Percentiles rank a stretch among this genome's conserved stretches.
Evolutionary conservation across 1,140 invertebrate species (phyloP).

Genomic region (Panagrolaimus sp.): DNA sequence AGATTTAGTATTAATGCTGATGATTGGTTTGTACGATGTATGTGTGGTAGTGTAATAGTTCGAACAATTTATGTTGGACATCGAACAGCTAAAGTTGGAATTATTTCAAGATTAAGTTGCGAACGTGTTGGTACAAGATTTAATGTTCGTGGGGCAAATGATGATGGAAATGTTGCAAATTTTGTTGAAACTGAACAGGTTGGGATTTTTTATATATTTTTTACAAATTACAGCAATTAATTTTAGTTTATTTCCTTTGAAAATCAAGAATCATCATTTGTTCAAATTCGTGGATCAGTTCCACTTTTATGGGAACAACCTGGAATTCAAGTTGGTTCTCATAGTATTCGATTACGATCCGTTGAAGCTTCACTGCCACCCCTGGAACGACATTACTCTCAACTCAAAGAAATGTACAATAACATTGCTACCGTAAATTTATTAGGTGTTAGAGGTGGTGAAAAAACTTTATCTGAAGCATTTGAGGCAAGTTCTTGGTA

Average conservation of each 20-base stretch:
- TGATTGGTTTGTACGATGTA: conserved; percentile 51
- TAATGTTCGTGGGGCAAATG: conserved; percentile 95
- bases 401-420: conserved; percentile 82
- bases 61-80: conserved; percentile 57
- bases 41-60: conserved; percentile 54
- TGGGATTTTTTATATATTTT: background rate
- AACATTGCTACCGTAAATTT: conserved; percentile 85
- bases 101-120: conserved; percentile 89
- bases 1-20: conserved; percentile 42
- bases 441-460: conserved; percentile 88
- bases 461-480: conserved; percentile 85
- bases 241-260: conserved; percentile 68
- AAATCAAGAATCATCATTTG: conserved; percentile 69
- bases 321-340: conserved; percentile 95
- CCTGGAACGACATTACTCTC: conserved; percentile 77
- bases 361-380: conserved; percentile 83
- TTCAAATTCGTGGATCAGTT: conserved; percentile 84
- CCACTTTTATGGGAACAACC: conserved; percentile 98
- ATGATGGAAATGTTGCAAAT: conserved; percentile 97
- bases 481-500: conserved; percentile 67
- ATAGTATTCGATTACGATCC: conserved; percentile 90
- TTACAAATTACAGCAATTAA: no score
- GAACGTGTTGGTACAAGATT: conserved; percentile 90
- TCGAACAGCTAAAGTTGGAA: conserved; percentile 68
- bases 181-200: conserved; percentile 98